phyloP scores from a whole-genome alignment of 2,113 vertebrate species.

The Otolemur garnettii region DNA sequence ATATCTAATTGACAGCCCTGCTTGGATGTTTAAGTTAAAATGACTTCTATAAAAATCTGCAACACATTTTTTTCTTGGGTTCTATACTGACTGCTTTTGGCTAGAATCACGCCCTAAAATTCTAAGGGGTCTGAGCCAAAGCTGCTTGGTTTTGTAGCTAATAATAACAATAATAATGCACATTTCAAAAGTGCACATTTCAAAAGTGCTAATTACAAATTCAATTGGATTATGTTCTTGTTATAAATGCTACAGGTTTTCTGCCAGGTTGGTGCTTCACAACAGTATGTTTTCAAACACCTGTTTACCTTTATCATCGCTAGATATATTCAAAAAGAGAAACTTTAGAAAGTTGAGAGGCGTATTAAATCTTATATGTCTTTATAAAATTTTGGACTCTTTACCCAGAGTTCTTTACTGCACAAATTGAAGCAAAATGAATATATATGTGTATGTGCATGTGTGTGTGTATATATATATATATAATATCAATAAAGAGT shows the following conservation, averaged over 20 bases:
- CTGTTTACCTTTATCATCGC: constrained; percentile 83
- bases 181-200: constrained; percentile 83
- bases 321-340: constrained; percentile 75
- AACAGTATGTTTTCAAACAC: constrained; percentile 83
- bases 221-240: constrained; percentile 77
- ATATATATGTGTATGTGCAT: not conserved
- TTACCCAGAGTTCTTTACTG: constrained; percentile 63
- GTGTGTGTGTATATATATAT: not conserved
- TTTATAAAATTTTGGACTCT: constrained; percentile 55
- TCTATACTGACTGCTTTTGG: constrained; percentile 79
- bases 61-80: constrained; percentile 72
- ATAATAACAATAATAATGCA: constrained; percentile 85
- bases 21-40: constrained; percentile 73
- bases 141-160: constrained; percentile 79
- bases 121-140: constrained; percentile 79
- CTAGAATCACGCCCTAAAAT: constrained; percentile 78
- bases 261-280: constrained; percentile 79
- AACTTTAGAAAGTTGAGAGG: constrained; percentile 68
- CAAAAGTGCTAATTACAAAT: constrained; percentile 83
- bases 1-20: constrained; percentile 24
- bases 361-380: constrained; percentile 61
- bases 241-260: constrained; percentile 82
- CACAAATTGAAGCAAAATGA: constrained; percentile 56
- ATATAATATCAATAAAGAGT: not conserved
- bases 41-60: constrained; percentile 75